Base-by-base conservation (phyloP, 2,888 invertebrate species). In the Tinea pellionella region DNA sequence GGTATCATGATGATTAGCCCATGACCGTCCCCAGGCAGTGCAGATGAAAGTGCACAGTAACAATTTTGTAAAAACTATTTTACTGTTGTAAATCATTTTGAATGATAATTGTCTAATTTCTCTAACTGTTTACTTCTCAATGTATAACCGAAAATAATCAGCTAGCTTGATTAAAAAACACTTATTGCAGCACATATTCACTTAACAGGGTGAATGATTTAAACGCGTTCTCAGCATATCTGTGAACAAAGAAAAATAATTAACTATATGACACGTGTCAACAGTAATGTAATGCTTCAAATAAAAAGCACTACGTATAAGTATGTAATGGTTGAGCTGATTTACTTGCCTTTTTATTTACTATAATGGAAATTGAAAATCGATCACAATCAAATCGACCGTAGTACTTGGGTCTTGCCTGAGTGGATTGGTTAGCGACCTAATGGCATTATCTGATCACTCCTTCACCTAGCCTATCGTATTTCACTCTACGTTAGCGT, bases 1-100 rank as follows among this genome's bases (percentile, higher is more conserved):
- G 0, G 87, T 87, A 63, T 88, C 88, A 65, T 88, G 88, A 65
- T 84, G 87, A 65, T 88, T 88, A 1, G 88, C 88, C 88, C 88
- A 88, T 58, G 88, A 88, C 59, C 88, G 69, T 16, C 79, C 76
- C 65, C 75, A 78, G 43, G 72, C 78, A 55, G 75, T 72, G 3
- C 78, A 73, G 60, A 81, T 67, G 59, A 78, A 73, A 63, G 74
- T 69, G 65, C 77, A 80, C 63, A 87, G 64, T 68, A 87, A 71
- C 19, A 87, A 73, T 69, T 85, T 85, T 32, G 82, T 82, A 63
- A 85, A 79, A 67, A 85, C 77, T 64, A 82, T 80, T 69, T 82
- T 84, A 64, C 73, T 79, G 67, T 77, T 75, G 68, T 70, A 74
- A 66, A 73, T 72, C 86, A 87, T 86, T 65, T 72, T 69, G 75